A percentile compares a stretch with the other conserved stretches of the same genome.
Evolutionary conservation across 2,113 vertebrate genomes (phyloP).

Genomic region (Glareola pratincola): DNA sequence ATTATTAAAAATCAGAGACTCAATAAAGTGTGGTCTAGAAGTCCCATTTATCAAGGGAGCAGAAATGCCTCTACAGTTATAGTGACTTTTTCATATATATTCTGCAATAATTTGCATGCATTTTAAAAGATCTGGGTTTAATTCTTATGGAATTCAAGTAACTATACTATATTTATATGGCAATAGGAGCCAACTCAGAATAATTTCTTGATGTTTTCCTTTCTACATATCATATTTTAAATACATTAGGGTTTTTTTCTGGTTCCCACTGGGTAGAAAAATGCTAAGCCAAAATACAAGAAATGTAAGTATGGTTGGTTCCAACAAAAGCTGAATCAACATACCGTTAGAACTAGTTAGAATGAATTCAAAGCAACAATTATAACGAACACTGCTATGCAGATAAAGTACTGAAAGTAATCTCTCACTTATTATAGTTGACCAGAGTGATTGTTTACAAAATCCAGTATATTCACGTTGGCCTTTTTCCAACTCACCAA

Average conservation of each 20-base stretch:
- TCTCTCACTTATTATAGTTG: neutral
- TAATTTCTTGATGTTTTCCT: conserved; percentile 55
- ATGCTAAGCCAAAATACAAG: conserved; percentile 14
- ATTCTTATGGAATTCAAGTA: conserved; percentile 78
- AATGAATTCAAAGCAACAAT: neutral
- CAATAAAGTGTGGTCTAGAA: conserved; percentile 85
- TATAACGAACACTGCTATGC: neutral
- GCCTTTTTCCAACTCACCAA: neutral
- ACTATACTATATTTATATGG: conserved; percentile 71
- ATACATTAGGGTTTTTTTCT: conserved; percentile 61
- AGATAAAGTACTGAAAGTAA: conserved; percentile 6
- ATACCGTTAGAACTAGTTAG: neutral
- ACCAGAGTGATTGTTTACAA: neutral
- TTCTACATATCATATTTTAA: conserved; percentile 66
- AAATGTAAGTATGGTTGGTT: neutral
- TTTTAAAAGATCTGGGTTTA: conserved; percentile 81
- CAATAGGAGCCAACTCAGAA: conserved; percentile 55
- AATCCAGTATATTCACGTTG: neutral
- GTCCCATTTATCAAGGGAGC: conserved; percentile 83
- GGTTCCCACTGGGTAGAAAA: conserved; percentile 43
- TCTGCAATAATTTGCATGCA: conserved; percentile 82
- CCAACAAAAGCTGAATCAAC: conserved; percentile 7
- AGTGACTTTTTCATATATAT: conserved; percentile 82
- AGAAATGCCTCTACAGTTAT: conserved; percentile 70
- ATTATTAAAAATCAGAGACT: conserved; percentile 86